Conservation (phyloP, 2,888 invertebrate genomes). For the Tuberolachnus salignus region DNA sequence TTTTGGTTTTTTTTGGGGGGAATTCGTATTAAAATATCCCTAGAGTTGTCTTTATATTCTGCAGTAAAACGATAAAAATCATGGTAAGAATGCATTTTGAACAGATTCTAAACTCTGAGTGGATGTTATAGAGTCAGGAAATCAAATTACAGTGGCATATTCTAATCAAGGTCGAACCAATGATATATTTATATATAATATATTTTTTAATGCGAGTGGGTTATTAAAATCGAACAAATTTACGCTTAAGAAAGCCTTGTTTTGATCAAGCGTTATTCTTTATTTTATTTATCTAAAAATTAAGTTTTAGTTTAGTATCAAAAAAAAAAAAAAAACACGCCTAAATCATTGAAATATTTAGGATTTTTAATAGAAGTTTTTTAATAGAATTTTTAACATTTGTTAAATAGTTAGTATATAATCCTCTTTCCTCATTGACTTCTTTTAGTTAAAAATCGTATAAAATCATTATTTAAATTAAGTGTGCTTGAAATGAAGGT, state of each 20-base stretch:
- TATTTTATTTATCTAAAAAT: background rate
- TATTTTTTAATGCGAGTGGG: too few relatives aligned
- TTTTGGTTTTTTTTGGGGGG: too few relatives aligned
- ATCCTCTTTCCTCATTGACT: too few relatives aligned
- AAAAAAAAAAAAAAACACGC: background rate
- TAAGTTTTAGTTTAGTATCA: background rate
- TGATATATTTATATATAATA: too few relatives aligned
- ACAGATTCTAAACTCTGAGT: background rate
- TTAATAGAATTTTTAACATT: too few relatives aligned
- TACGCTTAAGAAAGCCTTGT: constrained; percentile 6
- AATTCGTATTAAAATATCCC: too few relatives aligned
- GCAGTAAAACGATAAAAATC: background rate
- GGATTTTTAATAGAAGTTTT: too few relatives aligned
- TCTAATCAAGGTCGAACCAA: background rate
- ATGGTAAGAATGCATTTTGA: too few relatives aligned
- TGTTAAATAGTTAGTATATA: too few relatives aligned
- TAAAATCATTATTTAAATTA: too few relatives aligned
- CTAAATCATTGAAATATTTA: background rate
- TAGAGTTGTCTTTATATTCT: background rate
- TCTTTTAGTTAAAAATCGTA: too few relatives aligned
- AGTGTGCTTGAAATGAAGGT: too few relatives aligned
- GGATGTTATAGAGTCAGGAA: background rate
- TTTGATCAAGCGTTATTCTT: constrained; percentile 10
- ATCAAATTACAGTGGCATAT: background rate
- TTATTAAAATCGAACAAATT: constrained; percentile 1